phyloP scores from a whole-genome alignment of 2,888 invertebrate species.

The Xylophagus ater region DNA sequence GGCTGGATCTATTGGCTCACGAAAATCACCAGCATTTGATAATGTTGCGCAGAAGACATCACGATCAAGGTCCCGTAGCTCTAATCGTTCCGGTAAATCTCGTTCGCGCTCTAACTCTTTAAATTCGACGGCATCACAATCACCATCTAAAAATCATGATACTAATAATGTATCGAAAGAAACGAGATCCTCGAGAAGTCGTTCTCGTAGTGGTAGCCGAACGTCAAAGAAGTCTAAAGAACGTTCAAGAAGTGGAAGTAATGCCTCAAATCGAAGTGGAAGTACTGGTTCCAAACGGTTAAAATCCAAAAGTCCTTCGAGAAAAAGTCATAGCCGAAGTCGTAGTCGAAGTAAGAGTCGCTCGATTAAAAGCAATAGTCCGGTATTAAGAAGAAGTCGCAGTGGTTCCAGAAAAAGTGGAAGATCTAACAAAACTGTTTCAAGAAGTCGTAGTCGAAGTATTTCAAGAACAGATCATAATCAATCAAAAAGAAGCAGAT shows the following conservation, averaged over 20 bases:
- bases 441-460: constrained; percentile 7
- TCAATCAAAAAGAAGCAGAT: too few relatives aligned
- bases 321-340: too few relatives aligned
- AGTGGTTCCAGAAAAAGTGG: constrained; percentile 6
- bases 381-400: too few relatives aligned
- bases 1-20: constrained; percentile 10
- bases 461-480: constrained; percentile 12
- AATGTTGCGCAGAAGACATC: constrained; percentile 5
- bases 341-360: constrained; percentile 8
- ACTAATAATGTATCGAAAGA: neutral
- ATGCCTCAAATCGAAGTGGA: too few relatives aligned
- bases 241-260: too few relatives aligned
- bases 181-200: constrained; percentile 2
- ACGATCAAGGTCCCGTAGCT: constrained; percentile 7
- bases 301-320: too few relatives aligned
- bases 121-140: constrained; percentile 1
- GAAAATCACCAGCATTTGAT: too few relatives aligned
- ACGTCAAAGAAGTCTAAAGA: neutral
- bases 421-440: too few relatives aligned
- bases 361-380: too few relatives aligned
- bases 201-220: constrained; percentile 1
- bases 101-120: constrained; percentile 19
- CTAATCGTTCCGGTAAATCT: constrained; percentile 14
- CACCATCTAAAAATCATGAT: neutral
- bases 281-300: too few relatives aligned